Base-by-base conservation (phyloP, 1,140 invertebrate species). In the Drosophila biarmipes region DNA sequence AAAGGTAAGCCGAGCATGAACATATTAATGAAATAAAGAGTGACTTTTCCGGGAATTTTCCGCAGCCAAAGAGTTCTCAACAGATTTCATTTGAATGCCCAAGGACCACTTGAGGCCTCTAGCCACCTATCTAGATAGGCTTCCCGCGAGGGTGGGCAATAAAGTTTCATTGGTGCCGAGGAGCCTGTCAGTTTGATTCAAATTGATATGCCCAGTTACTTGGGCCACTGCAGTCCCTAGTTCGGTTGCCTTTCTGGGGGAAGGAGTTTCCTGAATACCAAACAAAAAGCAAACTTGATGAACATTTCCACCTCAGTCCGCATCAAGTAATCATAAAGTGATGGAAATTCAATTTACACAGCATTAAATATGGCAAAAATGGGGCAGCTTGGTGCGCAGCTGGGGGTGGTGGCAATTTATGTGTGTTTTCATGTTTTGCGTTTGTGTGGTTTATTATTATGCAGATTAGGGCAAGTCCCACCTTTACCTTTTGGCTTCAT, bases 291-390 rank as follows among this genome's bases (percentile, higher is more conserved):
- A 49, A 71, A 52, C 64, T 69, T 71, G 67, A 69, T 69, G 67
- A 69, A 69, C 48, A 69, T 86, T 85, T 85, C 78, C 81, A 58
- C 51, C 62, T 67, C 72, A 84, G 73, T 67, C 35, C 78, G 80
- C 80, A 57, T 78, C 56, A 87, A 87, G 84, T 84, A 87, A 89
- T 87, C 84, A 87, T 87, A 87, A 87, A 87, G 84, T 87, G 84
- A 87, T 87, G 84, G 84, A 87, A 87, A 87, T 87, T 87, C 84
- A 87, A 87, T 87, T 87, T 87, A 77, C 84, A 87, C 84, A 73
- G 75, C 75, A 87, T 87, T 87, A 87, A 89, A 84, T 89, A 80
- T 77, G 75, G 75, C 75, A 87, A 77, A 69, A 69, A 59, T 66
- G 63, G 67, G 73, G 24, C 34, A 45, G 48, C 42, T 43, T 38